These are phyloP conservation scores for Hemiscyllium ocellatum DNA, from an alignment of 2,113 vertebrate species.

Conservation along the genomic window DNA sequence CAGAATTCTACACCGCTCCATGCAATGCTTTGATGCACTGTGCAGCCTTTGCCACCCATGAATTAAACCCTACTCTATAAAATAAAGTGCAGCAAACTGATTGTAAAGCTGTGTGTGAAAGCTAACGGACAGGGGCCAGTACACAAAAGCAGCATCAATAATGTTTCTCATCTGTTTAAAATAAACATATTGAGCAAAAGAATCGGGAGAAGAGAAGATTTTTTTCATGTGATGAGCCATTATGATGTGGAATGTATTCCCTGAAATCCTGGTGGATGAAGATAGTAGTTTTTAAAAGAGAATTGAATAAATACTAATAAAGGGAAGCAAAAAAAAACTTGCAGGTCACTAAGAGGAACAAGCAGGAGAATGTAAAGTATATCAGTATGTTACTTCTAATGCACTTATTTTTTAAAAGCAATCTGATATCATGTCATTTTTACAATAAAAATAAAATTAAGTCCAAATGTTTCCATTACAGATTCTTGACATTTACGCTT, in stretches of 20 bases:
- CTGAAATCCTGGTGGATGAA: neutral
- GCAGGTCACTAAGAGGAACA: neutral
- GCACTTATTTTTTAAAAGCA: neutral
- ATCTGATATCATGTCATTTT: neutral
- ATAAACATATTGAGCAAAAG: neutral
- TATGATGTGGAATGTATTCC: neutral
- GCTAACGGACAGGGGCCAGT: neutral
- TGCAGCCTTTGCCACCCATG: neutral
- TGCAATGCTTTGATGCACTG: neutral
- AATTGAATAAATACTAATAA: neutral
- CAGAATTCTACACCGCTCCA: neutral
- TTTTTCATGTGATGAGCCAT: neutral
- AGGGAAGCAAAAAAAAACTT: neutral
- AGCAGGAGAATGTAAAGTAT: neutral
- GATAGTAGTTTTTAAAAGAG: neutral
- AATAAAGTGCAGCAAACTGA: neutral
- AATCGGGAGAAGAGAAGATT: neutral
- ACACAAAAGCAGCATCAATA: neutral
- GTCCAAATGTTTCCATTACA: neutral
- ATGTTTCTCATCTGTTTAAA: neutral
- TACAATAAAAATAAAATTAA: neutral
- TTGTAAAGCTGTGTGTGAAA: neutral
- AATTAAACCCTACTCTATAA: neutral
- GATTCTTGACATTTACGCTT: neutral
- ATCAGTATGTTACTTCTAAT: neutral